Evolutionary conservation across 2,797 vertebrate genomes (phyloP), one percentile per base, ranked within the genome.

Genomic region (Schizopygopsis malacanthus): DNA sequence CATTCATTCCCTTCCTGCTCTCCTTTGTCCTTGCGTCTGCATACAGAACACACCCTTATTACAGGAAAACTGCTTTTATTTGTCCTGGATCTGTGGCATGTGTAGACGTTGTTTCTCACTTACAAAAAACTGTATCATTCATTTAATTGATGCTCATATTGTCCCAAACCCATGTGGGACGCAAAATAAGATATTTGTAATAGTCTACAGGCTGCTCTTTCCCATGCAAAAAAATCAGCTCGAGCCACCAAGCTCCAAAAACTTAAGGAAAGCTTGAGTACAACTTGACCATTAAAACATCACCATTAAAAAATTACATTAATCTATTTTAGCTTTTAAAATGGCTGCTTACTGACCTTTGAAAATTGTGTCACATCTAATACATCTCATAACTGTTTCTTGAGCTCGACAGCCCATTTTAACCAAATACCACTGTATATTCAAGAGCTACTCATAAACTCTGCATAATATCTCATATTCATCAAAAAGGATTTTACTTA

Each of bases 1-100:
- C 22, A 89, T 83, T 75, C 61, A 20, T 8, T 81, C 41, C 43
- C 56, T 39, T 78, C 65, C 56, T 52, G 81, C 79, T 50, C 10
- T 83, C 87, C 88, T 87, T 84, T 43, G 83, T 88, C 70, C 78
- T 11, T 3, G 25, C 0, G 3, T 83, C 79, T 65, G 7, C 50
- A 20, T 37, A 52, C 13, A 33, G 28, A 56, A 81, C 70, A 81
- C 84, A 54, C 84, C 84, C 79, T 54, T 7, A n/a, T 75, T 75
- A 54, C 7, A 47, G 52, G 9, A 59, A 39, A 41, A 76, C 25
- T 25, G 13, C 52, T 61, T 72, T 85, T 3, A 37, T 45, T 72
- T 81, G 16, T n/a, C 15, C 16, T 15, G n/a, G 54, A 73, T 37
- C 69, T 47, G 39, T 63, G 70, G 52, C 39, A 79, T 71, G 7